These are phyloP conservation scores for Sebastes itinus DNA, from an alignment of 2,797 vertebrate species.

Conservation along the genomic window DNA sequence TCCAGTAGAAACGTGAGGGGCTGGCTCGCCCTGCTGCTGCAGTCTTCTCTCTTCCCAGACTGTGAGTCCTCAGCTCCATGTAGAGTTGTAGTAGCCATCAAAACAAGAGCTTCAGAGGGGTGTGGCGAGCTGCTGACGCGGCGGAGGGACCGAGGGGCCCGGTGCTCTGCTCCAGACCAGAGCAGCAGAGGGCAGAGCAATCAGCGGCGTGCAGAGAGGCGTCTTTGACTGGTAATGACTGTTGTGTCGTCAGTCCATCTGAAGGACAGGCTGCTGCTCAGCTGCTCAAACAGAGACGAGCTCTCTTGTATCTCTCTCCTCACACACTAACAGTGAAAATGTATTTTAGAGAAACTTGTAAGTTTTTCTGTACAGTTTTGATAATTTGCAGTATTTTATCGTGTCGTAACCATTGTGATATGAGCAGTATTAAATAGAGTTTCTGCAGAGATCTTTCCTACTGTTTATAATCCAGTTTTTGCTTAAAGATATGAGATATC, in stretches of 20 bases:
- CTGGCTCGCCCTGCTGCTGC: conserved; percentile 36
- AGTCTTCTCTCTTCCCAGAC: conserved; percentile 64
- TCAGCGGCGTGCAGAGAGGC: conserved; percentile 56
- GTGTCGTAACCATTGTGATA: conserved; percentile 95
- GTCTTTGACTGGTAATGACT: conserved; percentile 49
- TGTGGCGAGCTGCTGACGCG: conserved; percentile 22
- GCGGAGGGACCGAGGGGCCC: conserved; percentile 19
- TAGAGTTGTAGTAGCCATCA: conserved; percentile 70
- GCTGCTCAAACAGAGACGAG: conserved; percentile 34
- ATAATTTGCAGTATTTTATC: conserved; percentile 99
- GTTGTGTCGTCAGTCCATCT: conserved; percentile 18
- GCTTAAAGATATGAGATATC: conserved; percentile 83
- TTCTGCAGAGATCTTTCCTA: conserved; percentile 94
- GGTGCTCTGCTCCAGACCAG: conserved; percentile 30
- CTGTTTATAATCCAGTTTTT: conserved; percentile 93
- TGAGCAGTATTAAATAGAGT: conserved; percentile 93
- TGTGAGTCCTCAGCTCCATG: conserved; percentile 59
- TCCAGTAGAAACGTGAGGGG: conserved; percentile 34
- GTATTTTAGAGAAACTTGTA: conserved; percentile 98
- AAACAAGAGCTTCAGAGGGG: conserved; percentile 47
- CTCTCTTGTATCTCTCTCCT: conserved; percentile 77
- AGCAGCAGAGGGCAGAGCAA: conserved; percentile 74
- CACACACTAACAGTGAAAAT: conserved; percentile 89
- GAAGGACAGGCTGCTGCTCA: conserved; percentile 44
- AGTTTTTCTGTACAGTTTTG: conserved; percentile 97